Conservation (phyloP, 2,888 invertebrate genomes). For the Gisinianus flammeolus region DNA sequence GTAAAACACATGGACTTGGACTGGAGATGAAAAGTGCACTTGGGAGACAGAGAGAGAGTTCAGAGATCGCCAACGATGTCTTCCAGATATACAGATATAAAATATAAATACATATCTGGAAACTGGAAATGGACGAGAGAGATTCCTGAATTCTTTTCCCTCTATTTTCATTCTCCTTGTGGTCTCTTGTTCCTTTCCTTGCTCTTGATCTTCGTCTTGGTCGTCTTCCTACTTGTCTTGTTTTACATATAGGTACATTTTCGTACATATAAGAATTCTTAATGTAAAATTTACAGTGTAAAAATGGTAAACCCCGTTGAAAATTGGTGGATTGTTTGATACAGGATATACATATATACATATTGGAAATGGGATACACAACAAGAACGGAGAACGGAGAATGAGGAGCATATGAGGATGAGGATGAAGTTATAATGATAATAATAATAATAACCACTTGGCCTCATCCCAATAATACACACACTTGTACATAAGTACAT, state of each 20-base stretch:
- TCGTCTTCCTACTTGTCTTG: neutral
- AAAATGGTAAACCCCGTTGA: too few species aligned
- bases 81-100: too few species aligned
- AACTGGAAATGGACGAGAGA: neutral
- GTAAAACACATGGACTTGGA: neutral
- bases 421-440: neutral
- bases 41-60: neutral
- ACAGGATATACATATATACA: too few species aligned
- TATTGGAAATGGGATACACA: too few species aligned
- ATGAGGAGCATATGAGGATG: neutral
- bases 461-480: too few species aligned
- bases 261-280: too few species aligned
- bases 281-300: too few species aligned
- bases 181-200: neutral
- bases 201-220: neutral
- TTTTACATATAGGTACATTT: neutral
- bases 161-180: slow-evolving; percentile 1
- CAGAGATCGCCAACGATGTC: slow-evolving; percentile 17
- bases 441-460: neutral
- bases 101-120: too few species aligned
- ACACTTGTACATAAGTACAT: too few species aligned
- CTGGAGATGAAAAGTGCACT: neutral
- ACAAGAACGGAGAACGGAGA: too few species aligned
- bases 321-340: too few species aligned
- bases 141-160: neutral